Conservation (phyloP, 2,888 invertebrate genomes). For the Rotaria sp. region DNA sequence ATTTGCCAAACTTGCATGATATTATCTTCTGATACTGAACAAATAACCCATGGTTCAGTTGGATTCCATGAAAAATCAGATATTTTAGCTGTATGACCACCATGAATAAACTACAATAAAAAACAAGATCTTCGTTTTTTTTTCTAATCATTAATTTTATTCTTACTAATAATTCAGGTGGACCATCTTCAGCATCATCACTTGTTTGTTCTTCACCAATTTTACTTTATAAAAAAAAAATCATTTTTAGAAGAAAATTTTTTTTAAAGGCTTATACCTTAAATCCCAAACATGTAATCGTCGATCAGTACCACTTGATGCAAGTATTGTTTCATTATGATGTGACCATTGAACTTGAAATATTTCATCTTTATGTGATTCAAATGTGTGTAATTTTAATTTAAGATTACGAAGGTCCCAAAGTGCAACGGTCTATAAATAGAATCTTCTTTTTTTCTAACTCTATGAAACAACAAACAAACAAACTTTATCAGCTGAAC, state of each 20-base stretch:
- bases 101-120: constrained; percentile 72
- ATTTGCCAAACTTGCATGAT: constrained; percentile 99
- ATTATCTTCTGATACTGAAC: constrained; percentile 97
- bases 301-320: constrained; percentile 93
- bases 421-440: constrained; percentile 68
- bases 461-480: background rate
- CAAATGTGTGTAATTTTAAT: constrained; percentile 93
- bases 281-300: constrained; percentile 97
- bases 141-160: background rate
- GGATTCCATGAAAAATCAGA: constrained; percentile 99
- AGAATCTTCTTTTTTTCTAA: background rate
- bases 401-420: constrained; percentile 97
- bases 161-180: constrained; percentile 73
- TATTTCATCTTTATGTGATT: constrained; percentile 98
- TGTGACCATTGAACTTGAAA: constrained; percentile 99
- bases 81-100: constrained; percentile 97
- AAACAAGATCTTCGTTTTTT: background rate
- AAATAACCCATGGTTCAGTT: constrained; percentile 99
- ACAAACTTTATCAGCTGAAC: constrained; percentile 79
- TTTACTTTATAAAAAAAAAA: constrained; percentile 61
- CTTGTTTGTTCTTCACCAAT: constrained; percentile 96
- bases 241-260: background rate
- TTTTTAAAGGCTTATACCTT: constrained; percentile 39
- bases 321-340: constrained; percentile 96
- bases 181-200: constrained; percentile 97